A percentile compares a stretch with the other conserved stretches of the same genome.
Conservation (phyloP, 2,797 vertebrate species). For the Pteronotus mesoamericanus region DNA sequence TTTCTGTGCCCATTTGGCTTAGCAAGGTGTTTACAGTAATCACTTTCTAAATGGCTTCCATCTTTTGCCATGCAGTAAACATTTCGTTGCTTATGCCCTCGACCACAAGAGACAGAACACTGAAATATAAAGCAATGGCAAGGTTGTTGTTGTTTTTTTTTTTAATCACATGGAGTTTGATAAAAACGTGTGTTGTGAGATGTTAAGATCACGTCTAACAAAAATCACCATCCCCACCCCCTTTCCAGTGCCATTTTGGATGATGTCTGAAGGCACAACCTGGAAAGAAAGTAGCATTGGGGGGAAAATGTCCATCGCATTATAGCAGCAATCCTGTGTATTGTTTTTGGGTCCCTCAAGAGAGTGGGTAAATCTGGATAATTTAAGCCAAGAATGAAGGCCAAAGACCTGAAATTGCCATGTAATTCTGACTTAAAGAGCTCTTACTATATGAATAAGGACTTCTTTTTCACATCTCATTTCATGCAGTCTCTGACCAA, state of each 20-base stretch:
- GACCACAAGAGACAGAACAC: slow-evolving; percentile 95
- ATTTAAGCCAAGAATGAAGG: background rate
- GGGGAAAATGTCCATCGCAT: background rate
- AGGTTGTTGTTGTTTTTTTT: slow-evolving; percentile 60
- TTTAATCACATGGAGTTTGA: slow-evolving; percentile 49
- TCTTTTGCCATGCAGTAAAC: slow-evolving; percentile 92
- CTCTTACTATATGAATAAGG: background rate
- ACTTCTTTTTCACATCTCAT: background rate
- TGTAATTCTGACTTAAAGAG: background rate
- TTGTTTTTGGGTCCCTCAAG: background rate
- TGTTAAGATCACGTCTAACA: background rate
- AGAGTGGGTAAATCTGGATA: background rate
- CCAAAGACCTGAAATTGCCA: background rate
- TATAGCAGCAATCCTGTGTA: background rate
- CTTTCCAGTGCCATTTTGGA: background rate
- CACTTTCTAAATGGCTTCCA: slow-evolving; percentile 88
- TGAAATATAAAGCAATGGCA: slow-evolving; percentile 85
- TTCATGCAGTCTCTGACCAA: background rate
- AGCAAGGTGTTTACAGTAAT: slow-evolving; percentile 89
- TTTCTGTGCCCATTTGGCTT: slow-evolving; percentile 90
- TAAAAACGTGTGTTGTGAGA: slow-evolving; percentile 1
- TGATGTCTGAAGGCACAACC: background rate
- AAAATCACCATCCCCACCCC: background rate
- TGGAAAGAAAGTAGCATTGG: background rate
- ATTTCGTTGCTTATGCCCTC: slow-evolving; percentile 90